These are phyloP conservation scores for Rhipidura dahli DNA, from an alignment of 2,113 vertebrate species.

Conservation along the genomic window DNA sequence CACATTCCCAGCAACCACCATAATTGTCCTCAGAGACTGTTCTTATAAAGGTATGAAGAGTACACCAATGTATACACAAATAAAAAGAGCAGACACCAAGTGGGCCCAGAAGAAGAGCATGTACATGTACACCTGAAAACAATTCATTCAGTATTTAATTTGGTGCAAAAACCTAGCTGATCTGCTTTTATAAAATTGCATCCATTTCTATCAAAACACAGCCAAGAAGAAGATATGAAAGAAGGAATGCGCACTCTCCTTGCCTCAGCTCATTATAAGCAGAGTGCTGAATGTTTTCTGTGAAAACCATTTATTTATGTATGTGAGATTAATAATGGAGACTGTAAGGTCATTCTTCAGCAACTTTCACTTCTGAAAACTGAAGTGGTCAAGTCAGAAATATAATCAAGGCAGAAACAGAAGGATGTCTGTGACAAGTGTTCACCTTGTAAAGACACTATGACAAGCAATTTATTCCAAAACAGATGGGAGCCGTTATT, in stretches of 20 bases:
- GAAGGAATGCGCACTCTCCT: neutral
- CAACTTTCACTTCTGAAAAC: slow-evolving; percentile 37
- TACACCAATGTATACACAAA: neutral
- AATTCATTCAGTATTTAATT: neutral
- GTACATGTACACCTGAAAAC: neutral
- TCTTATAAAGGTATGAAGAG: neutral
- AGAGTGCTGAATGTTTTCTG: neutral
- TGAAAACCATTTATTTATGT: slow-evolving; percentile 5
- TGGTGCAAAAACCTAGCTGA: neutral
- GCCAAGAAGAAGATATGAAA: neutral
- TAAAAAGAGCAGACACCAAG: neutral
- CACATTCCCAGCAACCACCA: neutral
- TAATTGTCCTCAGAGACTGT: neutral
- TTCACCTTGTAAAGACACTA: slow-evolving; percentile 58
- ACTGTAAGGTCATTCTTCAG: slow-evolving; percentile 41
- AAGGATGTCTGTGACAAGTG: slow-evolving; percentile 55
- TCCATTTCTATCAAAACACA: neutral
- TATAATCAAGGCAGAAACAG: slow-evolving; percentile 61
- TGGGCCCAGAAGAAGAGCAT: neutral
- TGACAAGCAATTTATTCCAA: slow-evolving; percentile 67
- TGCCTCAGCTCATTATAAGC: neutral
- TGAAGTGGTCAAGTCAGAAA: slow-evolving; percentile 51
- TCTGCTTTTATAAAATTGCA: neutral
- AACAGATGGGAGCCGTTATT: slow-evolving; percentile 63
- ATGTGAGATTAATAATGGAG: slow-evolving; percentile 23